phyloP scores from a whole-genome alignment of 2,113 vertebrate genomes.

The Fukomys damarensis region DNA sequence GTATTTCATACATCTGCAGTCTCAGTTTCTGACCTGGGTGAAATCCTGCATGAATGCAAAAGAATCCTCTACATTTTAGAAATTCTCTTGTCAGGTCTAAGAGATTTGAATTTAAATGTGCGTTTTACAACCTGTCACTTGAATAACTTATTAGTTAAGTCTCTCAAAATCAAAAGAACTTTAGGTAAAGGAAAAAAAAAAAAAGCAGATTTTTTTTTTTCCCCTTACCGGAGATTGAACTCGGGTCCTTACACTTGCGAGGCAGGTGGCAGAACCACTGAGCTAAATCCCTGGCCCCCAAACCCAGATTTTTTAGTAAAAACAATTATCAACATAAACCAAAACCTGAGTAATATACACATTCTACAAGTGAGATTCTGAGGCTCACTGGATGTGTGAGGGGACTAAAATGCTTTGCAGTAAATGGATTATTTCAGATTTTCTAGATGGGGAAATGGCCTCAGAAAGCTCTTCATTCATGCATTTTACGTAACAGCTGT shows the following conservation, averaged over 20 bases:
- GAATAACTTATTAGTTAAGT: neutral
- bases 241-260: too few species aligned
- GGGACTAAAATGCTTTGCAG: neutral
- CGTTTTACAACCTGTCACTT: neutral
- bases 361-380: neutral
- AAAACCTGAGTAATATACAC: neutral
- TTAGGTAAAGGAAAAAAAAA: slow-evolving; percentile 11
- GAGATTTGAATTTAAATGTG: neutral
- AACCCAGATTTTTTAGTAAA: neutral
- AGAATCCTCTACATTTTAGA: neutral
- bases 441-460: neutral
- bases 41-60: neutral
- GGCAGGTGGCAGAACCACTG: too few species aligned
- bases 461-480: neutral
- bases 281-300: too few species aligned
- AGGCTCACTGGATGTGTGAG: neutral
- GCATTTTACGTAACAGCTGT: neutral
- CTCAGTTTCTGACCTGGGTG: neutral
- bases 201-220: too few species aligned
- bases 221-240: too few species aligned
- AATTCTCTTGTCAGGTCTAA: neutral
- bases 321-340: neutral
- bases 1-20: neutral
- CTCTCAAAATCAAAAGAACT: slow-evolving; percentile 29
- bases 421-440: neutral